Evolutionary conservation across 2,797 vertebrate species (phyloP).

Genomic region (Aselliscus stoliczkanus): DNA sequence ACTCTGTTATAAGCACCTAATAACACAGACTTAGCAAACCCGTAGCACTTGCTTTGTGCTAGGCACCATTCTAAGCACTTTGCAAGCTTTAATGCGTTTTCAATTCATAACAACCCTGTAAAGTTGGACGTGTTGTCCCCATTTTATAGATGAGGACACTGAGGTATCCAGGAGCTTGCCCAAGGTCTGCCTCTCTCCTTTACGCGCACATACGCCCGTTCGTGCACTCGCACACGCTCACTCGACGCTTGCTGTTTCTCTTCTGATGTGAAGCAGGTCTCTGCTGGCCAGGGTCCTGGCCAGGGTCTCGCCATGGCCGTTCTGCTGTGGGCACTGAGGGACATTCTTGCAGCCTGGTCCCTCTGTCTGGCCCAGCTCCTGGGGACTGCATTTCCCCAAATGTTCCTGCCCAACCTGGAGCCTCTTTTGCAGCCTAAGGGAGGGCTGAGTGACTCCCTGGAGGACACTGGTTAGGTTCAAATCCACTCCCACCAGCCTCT

Average conservation of each 20-base stretch:
- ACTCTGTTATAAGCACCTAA: neutral
- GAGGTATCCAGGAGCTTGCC: too few relatives aligned
- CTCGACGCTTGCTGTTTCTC: fast-evolving
- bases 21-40: neutral
- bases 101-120: fast-evolving
- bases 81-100: too few relatives aligned
- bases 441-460: neutral
- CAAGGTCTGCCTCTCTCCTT: neutral
- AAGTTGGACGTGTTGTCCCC: neutral
- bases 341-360: neutral
- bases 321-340: neutral
- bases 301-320: neutral
- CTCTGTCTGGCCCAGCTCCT: neutral
- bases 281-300: neutral
- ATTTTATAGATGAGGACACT: neutral
- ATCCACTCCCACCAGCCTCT: neutral
- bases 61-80: neutral
- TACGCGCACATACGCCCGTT: fast-evolving
- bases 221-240: neutral
- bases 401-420: neutral
- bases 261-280: neutral
- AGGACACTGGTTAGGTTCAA: neutral
- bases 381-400: neutral
- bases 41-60: neutral
- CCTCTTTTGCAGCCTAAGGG: neutral